phyloP scores from a whole-genome alignment of 2,113 vertebrate genomes.

The Albula glossodonta region DNA sequence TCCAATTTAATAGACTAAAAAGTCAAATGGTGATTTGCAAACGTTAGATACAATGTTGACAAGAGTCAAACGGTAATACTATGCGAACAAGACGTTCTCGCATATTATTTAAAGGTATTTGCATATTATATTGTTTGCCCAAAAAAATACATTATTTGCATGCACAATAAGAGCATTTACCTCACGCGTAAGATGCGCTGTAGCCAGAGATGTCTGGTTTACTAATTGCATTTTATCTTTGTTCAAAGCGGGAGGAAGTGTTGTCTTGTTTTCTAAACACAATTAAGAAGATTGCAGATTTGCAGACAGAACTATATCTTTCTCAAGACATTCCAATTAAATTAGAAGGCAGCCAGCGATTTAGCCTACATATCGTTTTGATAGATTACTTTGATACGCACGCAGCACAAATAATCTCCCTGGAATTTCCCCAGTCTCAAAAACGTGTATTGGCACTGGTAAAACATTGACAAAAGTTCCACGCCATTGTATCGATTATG shows the following conservation, averaged over 20 bases:
- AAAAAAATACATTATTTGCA: not conserved
- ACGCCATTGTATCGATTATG: not conserved
- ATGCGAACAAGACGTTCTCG: not conserved
- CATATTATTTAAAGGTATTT: not conserved
- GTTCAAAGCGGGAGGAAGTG: conserved; percentile 55
- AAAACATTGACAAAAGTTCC: not conserved
- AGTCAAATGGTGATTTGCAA: too few relatives aligned
- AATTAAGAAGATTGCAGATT: conserved; percentile 66
- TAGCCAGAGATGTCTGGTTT: not conserved
- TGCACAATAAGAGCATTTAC: not conserved
- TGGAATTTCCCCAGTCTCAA: not conserved
- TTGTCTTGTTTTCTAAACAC: conserved; percentile 69
- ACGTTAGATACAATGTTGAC: too few relatives aligned
- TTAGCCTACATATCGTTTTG: conserved; percentile 26
- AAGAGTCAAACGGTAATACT: not conserved
- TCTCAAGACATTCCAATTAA: conserved; percentile 41
- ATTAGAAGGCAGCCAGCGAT: conserved; percentile 37
- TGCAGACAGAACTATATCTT: conserved; percentile 47
- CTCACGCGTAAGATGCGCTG: not conserved
- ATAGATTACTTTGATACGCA: conserved; percentile 29
- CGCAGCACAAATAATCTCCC: not conserved
- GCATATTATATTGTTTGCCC: not conserved
- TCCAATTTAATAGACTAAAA: too few relatives aligned
- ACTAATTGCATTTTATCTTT: conserved; percentile 38
- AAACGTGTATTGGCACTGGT: not conserved